phyloP scores from a whole-genome alignment of 2,113 vertebrate species.

The Taurulus bubalis region DNA sequence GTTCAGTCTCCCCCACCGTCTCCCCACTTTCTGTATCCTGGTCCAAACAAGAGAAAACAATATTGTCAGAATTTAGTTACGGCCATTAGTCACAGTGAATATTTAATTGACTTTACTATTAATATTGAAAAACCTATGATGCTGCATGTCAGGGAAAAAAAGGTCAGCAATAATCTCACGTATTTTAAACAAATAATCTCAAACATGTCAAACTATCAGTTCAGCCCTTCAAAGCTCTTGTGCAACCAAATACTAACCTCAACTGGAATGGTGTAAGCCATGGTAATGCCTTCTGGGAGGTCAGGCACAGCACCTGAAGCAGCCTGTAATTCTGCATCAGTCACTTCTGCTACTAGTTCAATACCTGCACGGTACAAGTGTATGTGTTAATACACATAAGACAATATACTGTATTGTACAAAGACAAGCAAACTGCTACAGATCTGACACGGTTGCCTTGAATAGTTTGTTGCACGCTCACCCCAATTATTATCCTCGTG shows the following conservation, averaged over 20 bases:
- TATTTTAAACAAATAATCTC: neutral
- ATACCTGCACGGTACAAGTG: conserved; percentile 85
- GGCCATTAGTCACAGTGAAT: neutral
- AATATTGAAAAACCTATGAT: neutral
- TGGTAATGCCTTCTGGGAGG: conserved; percentile 93
- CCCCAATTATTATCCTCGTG: conserved; percentile 98
- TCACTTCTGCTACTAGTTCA: conserved; percentile 92
- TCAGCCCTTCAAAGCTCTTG: neutral
- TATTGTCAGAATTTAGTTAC: neutral
- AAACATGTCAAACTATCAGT: neutral
- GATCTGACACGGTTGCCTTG: neutral
- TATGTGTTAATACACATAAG: neutral
- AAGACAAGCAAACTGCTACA: neutral
- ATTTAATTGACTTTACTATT: neutral
- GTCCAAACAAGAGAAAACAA: conserved; percentile 26
- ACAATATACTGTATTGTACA: neutral
- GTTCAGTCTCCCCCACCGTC: conserved; percentile 86
- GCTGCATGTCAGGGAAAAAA: neutral
- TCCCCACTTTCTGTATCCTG: conserved; percentile 74
- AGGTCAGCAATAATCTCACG: neutral
- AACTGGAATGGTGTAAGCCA: conserved; percentile 93
- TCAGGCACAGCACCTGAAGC: conserved; percentile 88
- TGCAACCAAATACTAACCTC: conserved; percentile 80
- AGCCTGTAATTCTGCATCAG: conserved; percentile 89
- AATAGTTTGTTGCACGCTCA: conserved; percentile 62